Percentiles rank a stretch among this genome's conserved stretches.
Evolutionary conservation across 1,140 invertebrate species (phyloP).

Genomic region (Odontomachus brunneus): DNA sequence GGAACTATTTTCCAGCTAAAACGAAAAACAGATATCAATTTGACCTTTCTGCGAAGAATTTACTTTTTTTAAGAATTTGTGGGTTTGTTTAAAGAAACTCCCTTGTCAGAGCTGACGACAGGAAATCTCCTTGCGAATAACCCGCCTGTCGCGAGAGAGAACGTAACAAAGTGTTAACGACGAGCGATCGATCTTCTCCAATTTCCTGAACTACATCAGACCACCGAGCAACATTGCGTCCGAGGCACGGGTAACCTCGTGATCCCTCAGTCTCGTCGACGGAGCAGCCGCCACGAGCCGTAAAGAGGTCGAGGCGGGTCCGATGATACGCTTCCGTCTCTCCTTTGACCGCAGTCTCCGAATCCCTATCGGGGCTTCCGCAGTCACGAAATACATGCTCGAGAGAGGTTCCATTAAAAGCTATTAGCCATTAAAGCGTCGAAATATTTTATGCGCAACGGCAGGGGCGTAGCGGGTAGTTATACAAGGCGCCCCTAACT

Average conservation of each 20-base stretch:
- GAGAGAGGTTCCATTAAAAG: constrained; percentile 77
- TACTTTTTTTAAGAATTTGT: too few species aligned
- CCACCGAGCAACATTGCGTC: constrained; percentile 8
- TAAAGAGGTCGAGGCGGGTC: constrained; percentile 21
- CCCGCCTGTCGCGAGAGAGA: background rate
- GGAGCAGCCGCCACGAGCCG: constrained; percentile 15
- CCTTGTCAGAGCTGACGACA: background rate
- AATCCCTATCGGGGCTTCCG: constrained; percentile 47
- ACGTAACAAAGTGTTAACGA: background rate
- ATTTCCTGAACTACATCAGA: background rate
- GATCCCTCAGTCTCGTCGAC: background rate
- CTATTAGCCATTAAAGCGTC: constrained; percentile 80
- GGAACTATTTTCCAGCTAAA: too few species aligned
- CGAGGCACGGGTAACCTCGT: background rate
- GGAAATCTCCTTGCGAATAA: background rate
- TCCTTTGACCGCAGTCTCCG: constrained; percentile 33
- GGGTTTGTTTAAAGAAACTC: too few species aligned
- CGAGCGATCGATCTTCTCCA: background rate
- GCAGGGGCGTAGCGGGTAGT: constrained; percentile 71
- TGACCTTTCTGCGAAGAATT: too few species aligned
- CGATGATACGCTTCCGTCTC: constrained; percentile 42
- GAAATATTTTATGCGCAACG: constrained; percentile 80
- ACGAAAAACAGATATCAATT: too few species aligned
- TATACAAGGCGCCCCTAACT: constrained; percentile 68
- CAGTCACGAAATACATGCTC: constrained; percentile 63